Evolutionary conservation across 2,113 vertebrate genomes (phyloP).

Genomic region (Noturus placidus): DNA sequence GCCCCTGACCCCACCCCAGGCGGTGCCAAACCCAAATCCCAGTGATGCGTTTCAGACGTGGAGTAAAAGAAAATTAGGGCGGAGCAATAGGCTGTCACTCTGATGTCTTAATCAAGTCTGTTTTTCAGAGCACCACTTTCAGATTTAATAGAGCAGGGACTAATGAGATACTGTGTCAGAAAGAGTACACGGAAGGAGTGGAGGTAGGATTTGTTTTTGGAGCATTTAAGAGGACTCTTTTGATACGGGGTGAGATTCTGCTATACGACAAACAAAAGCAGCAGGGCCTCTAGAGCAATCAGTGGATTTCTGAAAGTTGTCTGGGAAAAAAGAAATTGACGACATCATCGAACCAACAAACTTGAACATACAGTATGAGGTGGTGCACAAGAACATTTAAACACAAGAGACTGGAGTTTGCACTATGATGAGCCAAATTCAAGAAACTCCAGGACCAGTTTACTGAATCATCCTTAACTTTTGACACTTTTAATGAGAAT

Average conservation of each 20-base stretch:
- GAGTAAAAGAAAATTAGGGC: constrained; percentile 28
- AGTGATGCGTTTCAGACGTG: constrained; percentile 56
- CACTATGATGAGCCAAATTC: constrained; percentile 29
- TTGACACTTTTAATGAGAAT: constrained; percentile 52
- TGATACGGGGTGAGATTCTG: constrained; percentile 42
- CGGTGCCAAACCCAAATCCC: constrained; percentile 72
- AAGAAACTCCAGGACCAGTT: constrained; percentile 31
- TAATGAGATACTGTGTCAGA: constrained; percentile 16
- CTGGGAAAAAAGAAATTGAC: constrained; percentile 7
- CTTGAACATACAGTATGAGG: constrained; percentile 13
- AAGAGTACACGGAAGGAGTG: constrained; percentile 34
- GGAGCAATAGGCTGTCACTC: constrained; percentile 69
- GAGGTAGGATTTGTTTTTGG: constrained; percentile 8
- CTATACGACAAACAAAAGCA: constrained; percentile 52
- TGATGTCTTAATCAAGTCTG: constrained; percentile 72
- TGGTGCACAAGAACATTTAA: constrained; percentile 30
- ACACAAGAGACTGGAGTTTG: constrained; percentile 34
- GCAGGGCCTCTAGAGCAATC: constrained; percentile 6
- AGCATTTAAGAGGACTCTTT: constrained; percentile 5
- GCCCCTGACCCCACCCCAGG: constrained; percentile 67
- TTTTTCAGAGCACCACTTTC: constrained; percentile 59
- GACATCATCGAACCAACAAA: constrained; percentile 36
- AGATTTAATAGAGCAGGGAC: constrained; percentile 47
- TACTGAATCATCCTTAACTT: constrained; percentile 21
- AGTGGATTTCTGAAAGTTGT: constrained; percentile 43